These are phyloP conservation scores for Phortica variegata DNA, from an alignment of 1,140 invertebrate genomes.

Conservation along the genomic window DNA sequence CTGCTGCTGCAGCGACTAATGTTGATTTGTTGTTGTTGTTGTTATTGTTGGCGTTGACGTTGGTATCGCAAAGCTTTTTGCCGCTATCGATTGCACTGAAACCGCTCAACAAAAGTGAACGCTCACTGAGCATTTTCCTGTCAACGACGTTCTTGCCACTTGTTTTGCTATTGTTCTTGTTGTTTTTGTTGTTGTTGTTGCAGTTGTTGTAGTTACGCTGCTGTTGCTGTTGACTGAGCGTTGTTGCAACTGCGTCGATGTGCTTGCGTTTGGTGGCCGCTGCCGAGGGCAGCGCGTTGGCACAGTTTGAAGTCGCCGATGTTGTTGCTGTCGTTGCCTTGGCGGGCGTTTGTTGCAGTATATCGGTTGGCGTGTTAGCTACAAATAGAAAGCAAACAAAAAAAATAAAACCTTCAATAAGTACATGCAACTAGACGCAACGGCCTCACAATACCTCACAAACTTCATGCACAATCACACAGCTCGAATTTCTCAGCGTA, in stretches of 20 bases:
- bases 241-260: slow-evolving; percentile 30
- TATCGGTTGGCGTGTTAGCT: slow-evolving; percentile 50
- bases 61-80: slow-evolving; percentile 40
- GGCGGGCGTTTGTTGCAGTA: slow-evolving; percentile 45
- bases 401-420: no score
- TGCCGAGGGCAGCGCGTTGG: slow-evolving; percentile 29
- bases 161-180: slow-evolving; percentile 8
- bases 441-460: no score
- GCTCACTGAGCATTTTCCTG: slow-evolving; percentile 49
- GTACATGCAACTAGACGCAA: no score
- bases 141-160: slow-evolving; percentile 5
- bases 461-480: no score
- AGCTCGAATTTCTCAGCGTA: no score
- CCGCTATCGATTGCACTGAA: slow-evolving; percentile 42
- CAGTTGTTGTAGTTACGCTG: slow-evolving; percentile 16
- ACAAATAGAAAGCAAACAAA: slow-evolving; percentile 8
- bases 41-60: slow-evolving; percentile 2
- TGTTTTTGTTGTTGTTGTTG: slow-evolving; percentile 13
- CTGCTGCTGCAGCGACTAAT: background rate
- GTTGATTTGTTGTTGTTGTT: background rate
- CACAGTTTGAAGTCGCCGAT: slow-evolving; percentile 30
- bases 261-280: slow-evolving; percentile 40
- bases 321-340: slow-evolving; percentile 42
- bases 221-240: slow-evolving; percentile 25
- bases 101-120: slow-evolving; percentile 48